phyloP scores from a whole-genome alignment of 2,113 vertebrate genomes.

The Otocyon megalotis region DNA sequence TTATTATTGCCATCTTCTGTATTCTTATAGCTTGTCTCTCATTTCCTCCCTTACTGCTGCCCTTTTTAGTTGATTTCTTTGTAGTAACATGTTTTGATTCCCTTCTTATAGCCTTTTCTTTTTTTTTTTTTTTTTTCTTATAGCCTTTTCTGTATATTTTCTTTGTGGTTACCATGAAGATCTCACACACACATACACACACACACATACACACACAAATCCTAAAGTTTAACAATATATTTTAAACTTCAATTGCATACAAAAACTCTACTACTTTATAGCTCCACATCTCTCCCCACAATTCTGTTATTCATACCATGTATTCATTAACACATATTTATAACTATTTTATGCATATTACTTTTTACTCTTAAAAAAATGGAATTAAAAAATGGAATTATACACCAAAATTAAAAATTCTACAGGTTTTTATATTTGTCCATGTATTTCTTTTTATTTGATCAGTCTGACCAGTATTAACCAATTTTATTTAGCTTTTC shows the following conservation, averaged over 20 bases:
- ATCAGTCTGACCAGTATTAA: neutral
- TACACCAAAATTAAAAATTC: neutral
- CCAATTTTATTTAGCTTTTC: neutral
- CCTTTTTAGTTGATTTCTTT: neutral
- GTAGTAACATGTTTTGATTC: neutral
- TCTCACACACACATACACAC: neutral
- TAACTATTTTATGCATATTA: neutral
- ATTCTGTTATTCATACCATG: neutral
- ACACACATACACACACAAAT: neutral
- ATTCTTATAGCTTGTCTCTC: neutral
- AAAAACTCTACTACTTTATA: neutral
- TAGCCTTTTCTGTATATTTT: neutral
- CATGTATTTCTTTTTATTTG: neutral
- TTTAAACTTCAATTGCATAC: neutral
- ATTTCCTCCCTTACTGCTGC: neutral
- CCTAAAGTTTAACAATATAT: neutral
- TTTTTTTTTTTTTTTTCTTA: too few relatives aligned
- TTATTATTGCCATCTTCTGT: neutral
- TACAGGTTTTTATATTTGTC: neutral
- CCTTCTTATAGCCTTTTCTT: neutral
- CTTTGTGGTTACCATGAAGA: neutral
- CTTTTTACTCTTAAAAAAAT: neutral
- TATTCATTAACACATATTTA: neutral
- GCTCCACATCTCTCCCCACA: neutral
- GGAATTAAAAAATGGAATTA: neutral